Evolutionary conservation across 2,888 invertebrate genomes (phyloP), one percentile per base, ranked within the genome.

Genomic region (Isoperla grammatica): DNA sequence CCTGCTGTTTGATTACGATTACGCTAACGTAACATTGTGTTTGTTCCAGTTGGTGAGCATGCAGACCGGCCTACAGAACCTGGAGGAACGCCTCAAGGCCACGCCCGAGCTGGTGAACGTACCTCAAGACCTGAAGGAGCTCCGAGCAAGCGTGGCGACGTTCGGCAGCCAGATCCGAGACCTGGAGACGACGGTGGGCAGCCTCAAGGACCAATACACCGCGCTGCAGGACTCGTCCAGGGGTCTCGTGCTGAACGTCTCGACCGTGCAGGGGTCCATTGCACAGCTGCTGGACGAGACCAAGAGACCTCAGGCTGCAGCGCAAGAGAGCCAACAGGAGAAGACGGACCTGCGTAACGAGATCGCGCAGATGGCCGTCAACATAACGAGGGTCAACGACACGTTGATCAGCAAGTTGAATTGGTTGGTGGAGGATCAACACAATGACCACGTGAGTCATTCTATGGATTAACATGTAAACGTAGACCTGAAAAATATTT

Each of bases 151-250:
- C 57, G 81, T 84, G 1, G 82, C 79, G 1, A 76, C 78, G 35
- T 78, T 84, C 63, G 84, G 84, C 2, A 83, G 83, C 62, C 80
- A 81, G 75, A 81, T 84, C 64, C 69, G 71, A 61, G 78, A 78
- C 65, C 68, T 78, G 59, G 69, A 69, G 56, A 70, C 69, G 0
- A 75, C 73, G 2, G 72, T 74, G 6, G 68, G 69, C 1, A 67
- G 68, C 5, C 66, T 77, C 39, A 75, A 76, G 65, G 72, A 74
- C 40, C 64, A 67, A 23, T 66, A 65, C 54, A 64, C 59, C 29
- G 58, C 66, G 29, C 58, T 68, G 15, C 57, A 61, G 20, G 65
- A 65, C 53, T 61, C 65, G 37, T 66, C 69, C 0, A 70, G 71
- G 20, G 58, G 23, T 20, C 55, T 71, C n/a, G 56, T 63, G 54